A percentile compares a stretch with the other conserved stretches of the same genome.
Conservation (phyloP, 2,797 vertebrate species). For the Cyclopterus lumpus region DNA sequence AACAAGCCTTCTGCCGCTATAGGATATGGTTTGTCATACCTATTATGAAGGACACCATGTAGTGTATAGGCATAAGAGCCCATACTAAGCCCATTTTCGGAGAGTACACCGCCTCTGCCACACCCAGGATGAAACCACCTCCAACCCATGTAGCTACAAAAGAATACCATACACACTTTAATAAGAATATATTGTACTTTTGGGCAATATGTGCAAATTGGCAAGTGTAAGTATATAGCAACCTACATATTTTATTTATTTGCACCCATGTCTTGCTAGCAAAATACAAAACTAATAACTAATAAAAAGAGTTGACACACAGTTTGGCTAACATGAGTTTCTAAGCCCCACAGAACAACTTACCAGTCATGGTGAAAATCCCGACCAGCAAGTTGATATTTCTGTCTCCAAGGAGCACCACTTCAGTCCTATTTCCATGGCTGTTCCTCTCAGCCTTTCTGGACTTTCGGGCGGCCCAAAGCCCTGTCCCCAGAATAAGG, state of each 20-base stretch:
- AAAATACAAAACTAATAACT: neutral
- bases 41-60: conserved; percentile 77
- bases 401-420: conserved; percentile 63
- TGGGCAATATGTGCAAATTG: neutral
- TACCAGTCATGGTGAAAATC: conserved; percentile 71
- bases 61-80: conserved; percentile 81
- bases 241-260: neutral
- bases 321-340: neutral
- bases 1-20: neutral
- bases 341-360: neutral
- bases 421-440: conserved; percentile 40
- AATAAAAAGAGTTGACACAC: neutral
- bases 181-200: neutral
- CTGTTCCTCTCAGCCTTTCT: conserved; percentile 42
- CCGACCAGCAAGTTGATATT: conserved; percentile 63
- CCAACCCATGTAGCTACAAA: conserved; percentile 84
- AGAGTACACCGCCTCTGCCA: conserved; percentile 81
- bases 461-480: conserved; percentile 63
- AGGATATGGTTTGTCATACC: conserved; percentile 67
- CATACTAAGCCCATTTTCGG: conserved; percentile 81
- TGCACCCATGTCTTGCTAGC: too few relatives aligned
- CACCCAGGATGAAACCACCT: conserved; percentile 82
- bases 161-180: neutral
- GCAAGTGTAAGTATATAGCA: neutral
- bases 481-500: conserved; percentile 61